Evolutionary conservation across 1,140 invertebrate species (phyloP), one percentile per base, ranked within the genome.

Genomic region (Aphelenchoides besseyi): DNA sequence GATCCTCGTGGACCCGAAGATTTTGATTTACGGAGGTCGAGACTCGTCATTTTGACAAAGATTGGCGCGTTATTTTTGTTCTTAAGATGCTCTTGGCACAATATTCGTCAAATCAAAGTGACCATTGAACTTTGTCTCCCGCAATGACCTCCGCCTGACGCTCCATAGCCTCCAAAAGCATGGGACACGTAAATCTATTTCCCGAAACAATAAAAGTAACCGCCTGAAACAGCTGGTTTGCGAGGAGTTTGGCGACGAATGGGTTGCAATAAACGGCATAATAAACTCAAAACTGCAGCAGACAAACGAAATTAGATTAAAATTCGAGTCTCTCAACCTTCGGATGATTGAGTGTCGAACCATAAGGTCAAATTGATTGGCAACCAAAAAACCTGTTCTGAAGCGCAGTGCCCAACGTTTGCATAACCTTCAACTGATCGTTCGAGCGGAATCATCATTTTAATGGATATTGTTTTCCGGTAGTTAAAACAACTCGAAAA

Each of bases 171-270:
- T 23, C 41, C 41, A 48, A 12, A 12, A 48, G 41, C n/a, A n/a
- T 48, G 12, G 41, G 41, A 48, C 41, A 48, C 41, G 41, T 48
- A 48, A 48, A 48, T 48, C 41, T 16, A 23, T 48, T 48, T 48
- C 41, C 41, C 41, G 41, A 48, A 48, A 48, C 41, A 48, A 48
- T 48, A 48, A 48, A 48, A 48, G 12, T 12, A 48, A 48, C 41
- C 41, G 41, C 41, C 41, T 48, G 12, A 12, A 48, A 48, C 41
- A 48, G 41, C 41, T 48, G 41, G 41, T 48, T 48, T 48, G 41
- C 41, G 41, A 23, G 12, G 12, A 23, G 41, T 23, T 23, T 12
- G 23, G 41, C 23, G 41, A 48, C 41, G 41, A 48, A 48, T 48
- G 41, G 41, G 41, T 12, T 23, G 41, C 41, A 48, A 48, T 48